Evolutionary conservation across 2,888 invertebrate species (phyloP).

Genomic region (Nowickia ferox): DNA sequence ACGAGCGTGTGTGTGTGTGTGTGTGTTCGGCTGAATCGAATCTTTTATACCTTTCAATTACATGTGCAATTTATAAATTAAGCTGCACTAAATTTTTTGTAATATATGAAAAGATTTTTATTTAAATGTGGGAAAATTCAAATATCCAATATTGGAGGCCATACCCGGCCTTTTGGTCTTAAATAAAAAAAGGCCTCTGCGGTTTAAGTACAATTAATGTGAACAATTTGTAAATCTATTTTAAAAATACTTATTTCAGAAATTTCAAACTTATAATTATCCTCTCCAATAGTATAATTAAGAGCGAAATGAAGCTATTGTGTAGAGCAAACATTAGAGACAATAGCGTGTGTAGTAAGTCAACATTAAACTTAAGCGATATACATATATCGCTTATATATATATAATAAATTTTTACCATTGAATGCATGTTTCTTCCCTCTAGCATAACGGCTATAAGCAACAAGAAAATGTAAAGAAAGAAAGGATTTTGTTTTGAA

Average conservation of each 20-base stretch:
- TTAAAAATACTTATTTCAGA: no score
- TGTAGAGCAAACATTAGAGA: neutral
- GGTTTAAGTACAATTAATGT: no score
- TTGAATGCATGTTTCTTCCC: conserved; percentile 17
- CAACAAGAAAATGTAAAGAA: conserved; percentile 10
- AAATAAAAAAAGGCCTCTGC: no score
- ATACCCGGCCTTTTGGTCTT: no score
- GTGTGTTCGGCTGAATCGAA: neutral
- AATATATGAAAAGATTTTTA: no score
- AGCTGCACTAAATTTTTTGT: no score
- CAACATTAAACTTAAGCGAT: conserved; percentile 37
- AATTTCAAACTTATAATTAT: neutral
- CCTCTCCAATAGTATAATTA: neutral
- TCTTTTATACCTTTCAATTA: neutral
- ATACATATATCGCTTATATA: neutral
- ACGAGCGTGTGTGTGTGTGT: no score
- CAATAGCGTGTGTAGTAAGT: neutral
- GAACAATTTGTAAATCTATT: no score
- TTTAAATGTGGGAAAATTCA: no score
- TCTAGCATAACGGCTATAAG: neutral
- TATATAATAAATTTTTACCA: conserved; percentile 21
- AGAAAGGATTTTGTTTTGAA: conserved; percentile 28
- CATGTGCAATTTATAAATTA: neutral
- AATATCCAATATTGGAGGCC: no score
- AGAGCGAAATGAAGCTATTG: neutral